phyloP scores from a whole-genome alignment of 1,140 invertebrate genomes.

The Hormaphis cornu region DNA sequence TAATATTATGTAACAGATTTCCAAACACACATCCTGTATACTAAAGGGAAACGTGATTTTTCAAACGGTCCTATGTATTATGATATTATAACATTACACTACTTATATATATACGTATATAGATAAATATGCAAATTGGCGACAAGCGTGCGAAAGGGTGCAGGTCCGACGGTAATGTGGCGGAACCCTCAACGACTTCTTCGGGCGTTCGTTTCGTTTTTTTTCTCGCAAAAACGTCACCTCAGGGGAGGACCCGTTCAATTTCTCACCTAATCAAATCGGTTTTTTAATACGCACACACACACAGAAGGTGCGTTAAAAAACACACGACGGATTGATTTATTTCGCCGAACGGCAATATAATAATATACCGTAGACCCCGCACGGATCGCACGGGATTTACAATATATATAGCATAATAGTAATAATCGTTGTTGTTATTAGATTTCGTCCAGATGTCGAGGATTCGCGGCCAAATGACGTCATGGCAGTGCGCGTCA shows the following conservation, averaged over 20 bases:
- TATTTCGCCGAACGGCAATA: background rate
- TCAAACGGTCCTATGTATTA: too few relatives aligned
- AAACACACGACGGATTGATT: background rate
- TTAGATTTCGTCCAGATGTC: conserved; percentile 28
- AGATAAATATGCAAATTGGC: conserved; percentile 10
- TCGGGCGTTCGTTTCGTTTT: conserved; percentile 2
- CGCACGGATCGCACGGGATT: too few relatives aligned
- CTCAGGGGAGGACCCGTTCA: conserved; percentile 16
- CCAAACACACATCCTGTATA: too few relatives aligned
- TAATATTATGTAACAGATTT: too few relatives aligned
- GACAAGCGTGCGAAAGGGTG: background rate
- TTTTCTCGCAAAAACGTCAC: conserved; percentile 18
- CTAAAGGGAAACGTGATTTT: background rate
- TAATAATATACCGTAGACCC: background rate
- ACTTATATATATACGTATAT: background rate
- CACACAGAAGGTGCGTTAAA: background rate
- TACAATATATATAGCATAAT: too few relatives aligned
- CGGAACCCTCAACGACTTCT: background rate
- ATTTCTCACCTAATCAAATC: conserved; percentile 30
- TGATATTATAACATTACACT: too few relatives aligned
- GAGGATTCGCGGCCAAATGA: background rate
- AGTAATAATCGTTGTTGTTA: too few relatives aligned
- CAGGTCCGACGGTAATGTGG: too few relatives aligned
- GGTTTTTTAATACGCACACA: conserved; percentile 19
- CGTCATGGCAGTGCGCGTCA: background rate